Percentiles rank a stretch among this genome's conserved stretches.
phyloP scores from a whole-genome alignment of 2,797 vertebrate genomes.

The Macropus fuliginosus region DNA sequence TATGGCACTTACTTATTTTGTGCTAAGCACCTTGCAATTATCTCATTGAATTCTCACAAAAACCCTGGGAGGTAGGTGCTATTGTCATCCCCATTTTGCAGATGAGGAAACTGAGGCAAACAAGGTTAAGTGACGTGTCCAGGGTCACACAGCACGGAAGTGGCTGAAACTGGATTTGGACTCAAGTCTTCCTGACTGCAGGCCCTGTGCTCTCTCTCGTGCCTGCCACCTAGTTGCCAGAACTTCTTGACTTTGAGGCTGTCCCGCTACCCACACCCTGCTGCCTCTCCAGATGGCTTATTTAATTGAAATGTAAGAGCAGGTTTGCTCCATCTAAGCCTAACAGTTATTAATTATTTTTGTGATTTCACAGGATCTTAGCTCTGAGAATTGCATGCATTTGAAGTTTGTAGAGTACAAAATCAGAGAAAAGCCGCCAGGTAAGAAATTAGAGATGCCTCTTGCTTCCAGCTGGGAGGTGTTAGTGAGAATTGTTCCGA shows the following conservation, averaged over 20 bases:
- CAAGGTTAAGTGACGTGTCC: background rate
- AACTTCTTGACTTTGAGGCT: background rate
- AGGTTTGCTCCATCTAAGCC: background rate
- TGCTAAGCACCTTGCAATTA: background rate
- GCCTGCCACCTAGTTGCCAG: background rate
- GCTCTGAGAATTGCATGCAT: background rate
- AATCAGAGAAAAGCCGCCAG: background rate
- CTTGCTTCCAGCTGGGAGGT: background rate
- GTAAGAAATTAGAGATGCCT: background rate
- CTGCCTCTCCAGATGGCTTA: background rate
- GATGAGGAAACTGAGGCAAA: background rate
- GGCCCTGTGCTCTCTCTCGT: background rate
- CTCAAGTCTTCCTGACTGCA: background rate
- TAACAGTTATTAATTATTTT: conserved; percentile 4
- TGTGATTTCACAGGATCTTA: background rate
- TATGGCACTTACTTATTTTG: too few relatives aligned
- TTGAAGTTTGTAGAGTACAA: background rate
- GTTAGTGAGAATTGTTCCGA: background rate
- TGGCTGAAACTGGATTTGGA: background rate
- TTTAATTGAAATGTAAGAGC: background rate
- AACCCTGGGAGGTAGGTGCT: background rate
- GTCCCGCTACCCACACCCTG: background rate
- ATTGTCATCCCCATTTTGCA: background rate
- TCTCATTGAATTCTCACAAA: background rate
- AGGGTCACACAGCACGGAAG: background rate